These are phyloP conservation scores for Sclerurus mexicanus DNA, from an alignment of 2,113 vertebrate species.

Conservation along the genomic window DNA sequence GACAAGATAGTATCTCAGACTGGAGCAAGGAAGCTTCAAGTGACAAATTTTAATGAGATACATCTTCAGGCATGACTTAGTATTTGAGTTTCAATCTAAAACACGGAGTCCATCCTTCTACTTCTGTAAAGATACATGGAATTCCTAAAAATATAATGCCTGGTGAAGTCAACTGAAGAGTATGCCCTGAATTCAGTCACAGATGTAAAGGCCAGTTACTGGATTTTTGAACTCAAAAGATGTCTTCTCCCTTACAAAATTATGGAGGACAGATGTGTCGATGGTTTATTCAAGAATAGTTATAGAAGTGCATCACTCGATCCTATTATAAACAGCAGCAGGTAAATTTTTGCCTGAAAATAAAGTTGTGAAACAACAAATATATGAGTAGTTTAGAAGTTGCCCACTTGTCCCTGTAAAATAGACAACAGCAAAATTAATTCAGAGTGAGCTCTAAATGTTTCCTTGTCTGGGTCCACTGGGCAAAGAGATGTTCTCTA, in stretches of 20 bases:
- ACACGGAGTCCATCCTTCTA: neutral
- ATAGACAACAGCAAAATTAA: slow-evolving; percentile 4
- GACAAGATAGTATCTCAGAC: neutral
- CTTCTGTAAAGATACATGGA: neutral
- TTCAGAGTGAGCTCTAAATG: neutral
- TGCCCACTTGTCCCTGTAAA: neutral
- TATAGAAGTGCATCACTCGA: neutral
- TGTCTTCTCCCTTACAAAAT: neutral
- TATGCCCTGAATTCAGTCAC: neutral
- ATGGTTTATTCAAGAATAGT: neutral
- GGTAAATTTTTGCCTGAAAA: slow-evolving; percentile 4
- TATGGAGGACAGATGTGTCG: neutral
- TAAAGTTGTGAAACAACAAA: slow-evolving; percentile 28
- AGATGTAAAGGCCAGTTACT: neutral
- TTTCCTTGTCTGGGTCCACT: neutral
- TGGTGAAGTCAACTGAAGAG: neutral
- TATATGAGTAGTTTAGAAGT: neutral
- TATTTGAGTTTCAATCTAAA: neutral
- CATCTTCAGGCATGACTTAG: neutral
- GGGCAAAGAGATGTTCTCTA: neutral
- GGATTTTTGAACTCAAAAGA: neutral
- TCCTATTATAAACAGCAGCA: neutral
- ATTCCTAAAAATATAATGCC: neutral
- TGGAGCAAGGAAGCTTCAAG: neutral
- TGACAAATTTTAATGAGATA: neutral